Conservation (phyloP, 2,797 vertebrate species). For the Pseudochromis fuscus region DNA sequence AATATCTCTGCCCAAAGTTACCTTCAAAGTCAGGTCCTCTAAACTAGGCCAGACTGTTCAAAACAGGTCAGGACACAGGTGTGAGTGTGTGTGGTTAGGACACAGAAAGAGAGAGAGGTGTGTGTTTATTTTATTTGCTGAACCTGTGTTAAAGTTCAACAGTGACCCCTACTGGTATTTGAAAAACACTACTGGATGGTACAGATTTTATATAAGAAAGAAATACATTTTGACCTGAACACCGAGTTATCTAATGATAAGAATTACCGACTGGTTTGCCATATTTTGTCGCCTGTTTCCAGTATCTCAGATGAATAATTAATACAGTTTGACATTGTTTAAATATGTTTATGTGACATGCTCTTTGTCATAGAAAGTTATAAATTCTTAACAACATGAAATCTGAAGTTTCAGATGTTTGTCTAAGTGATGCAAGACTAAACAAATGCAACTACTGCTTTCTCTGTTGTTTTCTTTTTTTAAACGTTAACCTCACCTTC, state of each 20-base stretch:
- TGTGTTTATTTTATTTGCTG: slow-evolving; percentile 16
- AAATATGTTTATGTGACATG: neutral
- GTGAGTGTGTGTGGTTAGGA: slow-evolving; percentile 24
- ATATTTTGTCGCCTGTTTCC: neutral
- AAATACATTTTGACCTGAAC: neutral
- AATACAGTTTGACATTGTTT: neutral
- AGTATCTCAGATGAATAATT: neutral
- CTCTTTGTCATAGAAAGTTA: neutral
- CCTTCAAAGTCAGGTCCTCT: slow-evolving; percentile 63
- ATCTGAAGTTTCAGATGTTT: neutral
- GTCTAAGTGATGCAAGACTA: neutral
- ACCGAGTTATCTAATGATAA: neutral
- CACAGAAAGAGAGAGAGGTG: neutral
- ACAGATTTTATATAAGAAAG: neutral
- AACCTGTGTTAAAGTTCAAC: slow-evolving; percentile 35
- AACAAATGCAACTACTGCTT: neutral
- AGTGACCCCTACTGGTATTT: slow-evolving; percentile 73
- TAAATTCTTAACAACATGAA: neutral
- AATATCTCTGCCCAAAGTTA: slow-evolving; percentile 67
- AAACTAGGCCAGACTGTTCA: slow-evolving; percentile 68
- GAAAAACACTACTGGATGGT: slow-evolving; percentile 8
- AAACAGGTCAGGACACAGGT: slow-evolving; percentile 74
- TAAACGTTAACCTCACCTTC: slow-evolving; percentile 91
- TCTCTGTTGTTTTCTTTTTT: neutral
- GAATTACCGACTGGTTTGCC: neutral